A percentile compares a stretch with the other conserved stretches of the same genome.
These are phyloP conservation scores for Drosophila quinaria DNA, from an alignment of 2,888 invertebrate genomes.

Conservation along the genomic window DNA sequence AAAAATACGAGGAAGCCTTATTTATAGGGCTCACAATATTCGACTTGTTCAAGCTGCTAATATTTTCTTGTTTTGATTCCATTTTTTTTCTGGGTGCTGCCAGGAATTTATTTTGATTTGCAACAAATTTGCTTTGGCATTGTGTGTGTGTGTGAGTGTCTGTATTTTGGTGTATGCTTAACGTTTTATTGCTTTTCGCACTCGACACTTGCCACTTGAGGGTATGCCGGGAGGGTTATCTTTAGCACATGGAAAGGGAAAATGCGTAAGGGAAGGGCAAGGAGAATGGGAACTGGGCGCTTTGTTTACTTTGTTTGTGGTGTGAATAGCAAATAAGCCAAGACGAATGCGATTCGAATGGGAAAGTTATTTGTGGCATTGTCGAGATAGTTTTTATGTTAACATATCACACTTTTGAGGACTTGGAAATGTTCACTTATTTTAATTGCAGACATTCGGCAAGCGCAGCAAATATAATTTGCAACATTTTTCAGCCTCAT, in stretches of 20 bases:
- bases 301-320: conserved; percentile 82
- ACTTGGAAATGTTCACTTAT: conserved; percentile 30
- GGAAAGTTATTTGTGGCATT: conserved; percentile 26
- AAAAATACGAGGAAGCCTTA: too few species aligned
- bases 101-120: conserved; percentile 79
- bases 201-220: conserved; percentile 63
- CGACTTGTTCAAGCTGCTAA: not conserved
- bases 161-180: conserved; percentile 54
- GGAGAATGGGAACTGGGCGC: conserved; percentile 26
- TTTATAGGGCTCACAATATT: conserved; percentile 5
- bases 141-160: conserved; percentile 36
- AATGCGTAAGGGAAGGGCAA: not conserved
- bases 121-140: conserved; percentile 73
- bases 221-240: conserved; percentile 62
- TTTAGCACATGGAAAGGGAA: conserved; percentile 15
- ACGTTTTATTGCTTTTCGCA: conserved; percentile 77
- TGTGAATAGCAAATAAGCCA: conserved; percentile 79
- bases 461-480: conserved; percentile 61
- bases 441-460: conserved; percentile 68
- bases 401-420: conserved; percentile 36
- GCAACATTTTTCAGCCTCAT: conserved; percentile 67
- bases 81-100: conserved; percentile 45
- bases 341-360: conserved; percentile 60
- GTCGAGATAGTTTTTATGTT: conserved; percentile 2
- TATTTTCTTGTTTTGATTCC: conserved; percentile 34